Conservation (phyloP, 2,888 invertebrate genomes). For the Himalopsyche japonica region DNA sequence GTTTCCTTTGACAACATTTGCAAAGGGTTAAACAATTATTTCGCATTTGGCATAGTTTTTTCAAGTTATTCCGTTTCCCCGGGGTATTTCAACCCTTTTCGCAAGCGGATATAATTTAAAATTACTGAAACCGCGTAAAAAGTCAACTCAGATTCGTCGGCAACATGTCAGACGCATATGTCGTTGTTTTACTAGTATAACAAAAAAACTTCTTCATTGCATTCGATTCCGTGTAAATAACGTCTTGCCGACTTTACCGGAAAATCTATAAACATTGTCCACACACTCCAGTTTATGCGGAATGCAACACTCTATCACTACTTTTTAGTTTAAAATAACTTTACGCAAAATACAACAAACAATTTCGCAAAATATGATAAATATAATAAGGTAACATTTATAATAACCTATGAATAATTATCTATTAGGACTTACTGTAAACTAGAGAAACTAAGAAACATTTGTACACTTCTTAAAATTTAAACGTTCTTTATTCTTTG, state of each 20-base stretch:
- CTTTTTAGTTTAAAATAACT: no score
- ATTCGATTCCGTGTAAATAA: background rate
- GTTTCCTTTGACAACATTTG: background rate
- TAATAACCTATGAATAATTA: no score
- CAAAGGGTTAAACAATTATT: background rate
- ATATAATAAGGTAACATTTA: no score
- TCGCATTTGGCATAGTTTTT: background rate
- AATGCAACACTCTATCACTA: no score
- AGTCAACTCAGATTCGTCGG: background rate
- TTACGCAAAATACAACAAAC: no score
- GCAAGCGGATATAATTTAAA: slow-evolving; percentile 19
- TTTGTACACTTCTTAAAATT: no score
- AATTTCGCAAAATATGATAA: no score
- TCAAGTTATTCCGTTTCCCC: slow-evolving; percentile 4
- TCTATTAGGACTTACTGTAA: no score
- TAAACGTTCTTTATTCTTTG: no score
- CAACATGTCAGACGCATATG: slow-evolving; percentile 8
- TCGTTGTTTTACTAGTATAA: background rate
- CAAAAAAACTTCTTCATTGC: background rate
- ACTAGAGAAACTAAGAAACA: no score
- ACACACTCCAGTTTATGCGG: background rate
- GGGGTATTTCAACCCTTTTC: slow-evolving; percentile 32
- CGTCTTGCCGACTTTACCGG: background rate
- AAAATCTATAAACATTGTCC: background rate
- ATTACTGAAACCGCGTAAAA: slow-evolving; percentile 24